Evolutionary conservation across 2,113 vertebrate genomes (phyloP), one percentile per base, ranked within the genome.

Genomic region (Corapipo altera): DNA sequence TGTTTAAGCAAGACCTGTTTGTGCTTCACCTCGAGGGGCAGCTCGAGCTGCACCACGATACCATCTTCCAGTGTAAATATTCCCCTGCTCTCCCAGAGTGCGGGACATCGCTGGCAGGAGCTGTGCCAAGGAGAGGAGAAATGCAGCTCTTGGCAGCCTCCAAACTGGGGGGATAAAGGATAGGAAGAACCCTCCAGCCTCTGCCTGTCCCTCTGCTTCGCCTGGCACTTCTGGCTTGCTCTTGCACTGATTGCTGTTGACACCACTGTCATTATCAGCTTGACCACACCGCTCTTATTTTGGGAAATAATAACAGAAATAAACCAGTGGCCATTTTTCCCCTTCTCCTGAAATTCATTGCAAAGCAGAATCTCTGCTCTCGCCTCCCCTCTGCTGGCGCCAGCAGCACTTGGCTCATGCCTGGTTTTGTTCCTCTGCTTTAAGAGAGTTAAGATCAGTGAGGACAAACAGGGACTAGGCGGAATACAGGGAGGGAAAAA

Each of bases 381-480:
- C 18, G 69, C 88, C 88, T 96, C 89, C 96, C 96, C 96, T 94
- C 96, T 96, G 88, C 93, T 95, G 95, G 95, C 75, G 81, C 75
- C 17, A 1, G 61, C 85, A 64, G 85, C 93, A 3, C 72, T 43
- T 6, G 15, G 12, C 48, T 67, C 51, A 0, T 1, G 1, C 32
- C 37, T 11, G 6, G 9, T 3, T 70, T 76, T 16, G 30, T 41
- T 81, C 12, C 59, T 32, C 43, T 30, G 71, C 15, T 65, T 52
- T 32, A 1, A 1, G 30, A 41, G 12, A 20, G 6, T 19, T 26
- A 2, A 80, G 0, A n/a, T 9, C 15, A 11, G 41, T 0, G 2
- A 55, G 48, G n/a, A 52, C 27, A 64, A 65, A 32, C 12, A 2
- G 0, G 37, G 13, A 66, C 10, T 7, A 2, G 0, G 2, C 0